Evolutionary conservation across 2,797 vertebrate species (phyloP).

Genomic region (Kryptopterus vitreolus): DNA sequence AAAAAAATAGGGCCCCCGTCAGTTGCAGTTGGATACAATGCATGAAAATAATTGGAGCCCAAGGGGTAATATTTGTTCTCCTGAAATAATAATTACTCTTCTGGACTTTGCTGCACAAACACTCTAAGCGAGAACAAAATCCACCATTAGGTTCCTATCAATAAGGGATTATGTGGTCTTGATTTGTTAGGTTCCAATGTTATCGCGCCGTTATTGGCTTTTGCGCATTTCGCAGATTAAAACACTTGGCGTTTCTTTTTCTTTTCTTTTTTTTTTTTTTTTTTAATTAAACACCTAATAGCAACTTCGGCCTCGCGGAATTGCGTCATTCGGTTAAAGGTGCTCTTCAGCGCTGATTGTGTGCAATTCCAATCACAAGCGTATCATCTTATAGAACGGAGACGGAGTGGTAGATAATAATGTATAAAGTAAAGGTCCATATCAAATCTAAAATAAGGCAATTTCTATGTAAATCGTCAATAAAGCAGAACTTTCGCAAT

Average conservation of each 20-base stretch:
- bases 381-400: constrained; percentile 60
- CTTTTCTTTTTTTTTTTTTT: too few species aligned
- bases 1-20: constrained; percentile 63
- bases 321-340: constrained; percentile 35
- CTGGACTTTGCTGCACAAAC: constrained; percentile 71
- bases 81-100: constrained; percentile 81
- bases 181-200: constrained; percentile 41
- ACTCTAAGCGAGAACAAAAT: constrained; percentile 64
- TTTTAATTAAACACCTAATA: constrained; percentile 54
- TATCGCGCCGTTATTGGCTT: constrained; percentile 62
- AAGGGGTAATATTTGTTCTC: constrained; percentile 83
- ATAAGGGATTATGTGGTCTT: constrained; percentile 62
- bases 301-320: constrained; percentile 30
- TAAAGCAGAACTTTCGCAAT: constrained; percentile 95
- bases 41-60: constrained; percentile 84
- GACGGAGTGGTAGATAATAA: constrained; percentile 66
- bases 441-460: constrained; percentile 95
- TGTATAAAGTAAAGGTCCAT: constrained; percentile 73
- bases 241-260: constrained; percentile 51
- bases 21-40: constrained; percentile 73
- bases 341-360: constrained; percentile 49
- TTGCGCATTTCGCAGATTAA: constrained; percentile 55
- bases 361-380: constrained; percentile 61
- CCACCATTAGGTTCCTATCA: constrained; percentile 70
- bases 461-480: constrained; percentile 99